These are phyloP conservation scores for Cyanistes caeruleus DNA, from an alignment of 2,113 vertebrate species.

Conservation along the genomic window DNA sequence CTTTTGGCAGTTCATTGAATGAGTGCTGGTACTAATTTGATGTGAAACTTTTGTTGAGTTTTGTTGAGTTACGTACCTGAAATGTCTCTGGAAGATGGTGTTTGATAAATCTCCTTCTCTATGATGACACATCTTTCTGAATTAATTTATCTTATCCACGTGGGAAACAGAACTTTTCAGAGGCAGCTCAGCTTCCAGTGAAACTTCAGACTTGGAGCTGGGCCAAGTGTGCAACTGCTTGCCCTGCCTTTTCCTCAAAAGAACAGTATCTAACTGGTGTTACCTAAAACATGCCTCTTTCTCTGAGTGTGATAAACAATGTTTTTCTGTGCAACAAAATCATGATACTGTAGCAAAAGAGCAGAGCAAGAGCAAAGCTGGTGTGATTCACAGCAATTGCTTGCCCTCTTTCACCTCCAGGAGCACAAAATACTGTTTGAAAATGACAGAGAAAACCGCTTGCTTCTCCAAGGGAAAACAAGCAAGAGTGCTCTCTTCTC, in stretches of 20 bases:
- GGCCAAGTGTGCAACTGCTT: neutral
- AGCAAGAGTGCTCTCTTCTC: fast-evolving
- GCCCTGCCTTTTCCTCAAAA: neutral
- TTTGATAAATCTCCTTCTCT: neutral
- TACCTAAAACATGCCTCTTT: neutral
- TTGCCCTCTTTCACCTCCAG: neutral
- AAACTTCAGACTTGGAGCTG: neutral
- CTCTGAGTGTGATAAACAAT: neutral
- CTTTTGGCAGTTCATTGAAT: neutral
- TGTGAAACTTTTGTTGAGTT: neutral
- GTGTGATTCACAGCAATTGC: neutral
- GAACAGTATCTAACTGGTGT: neutral
- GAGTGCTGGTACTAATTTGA: neutral
- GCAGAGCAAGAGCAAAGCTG: neutral
- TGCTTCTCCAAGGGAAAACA: neutral
- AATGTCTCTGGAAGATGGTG: neutral
- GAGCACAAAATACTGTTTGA: neutral
- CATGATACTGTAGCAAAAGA: neutral
- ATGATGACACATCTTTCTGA: fast-evolving
- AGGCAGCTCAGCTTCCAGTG: neutral
- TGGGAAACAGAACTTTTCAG: neutral
- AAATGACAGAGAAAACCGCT: neutral
- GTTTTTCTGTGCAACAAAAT: neutral
- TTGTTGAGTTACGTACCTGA: fast-evolving
- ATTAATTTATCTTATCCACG: fast-evolving